Evolutionary conservation across 2,113 vertebrate species (phyloP).

Genomic region (Perca fluviatilis): DNA sequence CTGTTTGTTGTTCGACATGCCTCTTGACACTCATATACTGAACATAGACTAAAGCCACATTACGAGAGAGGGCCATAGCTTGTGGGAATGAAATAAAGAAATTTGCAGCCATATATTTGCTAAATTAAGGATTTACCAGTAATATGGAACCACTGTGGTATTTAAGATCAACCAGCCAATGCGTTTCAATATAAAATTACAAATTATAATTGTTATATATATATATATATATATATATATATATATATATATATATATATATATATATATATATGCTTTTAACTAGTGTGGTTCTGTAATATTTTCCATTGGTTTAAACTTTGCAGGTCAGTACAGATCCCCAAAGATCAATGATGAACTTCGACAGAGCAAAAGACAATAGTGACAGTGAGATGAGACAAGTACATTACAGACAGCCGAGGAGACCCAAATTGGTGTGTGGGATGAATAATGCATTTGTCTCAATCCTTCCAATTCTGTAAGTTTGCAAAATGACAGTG

Average conservation of each 20-base stretch:
- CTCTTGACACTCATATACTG: conserved; percentile 35
- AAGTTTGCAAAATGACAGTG: conserved; percentile 79
- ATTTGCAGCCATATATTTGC: neutral
- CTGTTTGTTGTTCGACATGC: conserved; percentile 27
- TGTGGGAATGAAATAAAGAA: neutral
- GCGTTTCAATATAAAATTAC: neutral
- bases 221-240: neutral
- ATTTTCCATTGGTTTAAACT: conserved; percentile 25
- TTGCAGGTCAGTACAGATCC: conserved; percentile 31
- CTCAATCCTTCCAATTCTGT: conserved; percentile 76
- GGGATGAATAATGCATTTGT: conserved; percentile 79
- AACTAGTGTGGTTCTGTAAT: conserved; percentile 7
- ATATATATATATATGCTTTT: neutral
- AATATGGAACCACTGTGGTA: neutral
- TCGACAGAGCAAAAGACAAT: conserved; percentile 59
- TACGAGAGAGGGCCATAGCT: neutral
- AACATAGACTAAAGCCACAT: conserved; percentile 14
- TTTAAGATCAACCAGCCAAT: neutral
- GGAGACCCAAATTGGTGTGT: conserved; percentile 68
- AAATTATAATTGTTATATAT: neutral
- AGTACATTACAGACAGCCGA: conserved; percentile 74
- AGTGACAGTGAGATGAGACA: conserved; percentile 74
- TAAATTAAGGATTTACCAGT: neutral
- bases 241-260: neutral
- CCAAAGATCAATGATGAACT: conserved; percentile 32